phyloP scores from a whole-genome alignment of 2,113 vertebrate species.

The Vulpes vulpes region DNA sequence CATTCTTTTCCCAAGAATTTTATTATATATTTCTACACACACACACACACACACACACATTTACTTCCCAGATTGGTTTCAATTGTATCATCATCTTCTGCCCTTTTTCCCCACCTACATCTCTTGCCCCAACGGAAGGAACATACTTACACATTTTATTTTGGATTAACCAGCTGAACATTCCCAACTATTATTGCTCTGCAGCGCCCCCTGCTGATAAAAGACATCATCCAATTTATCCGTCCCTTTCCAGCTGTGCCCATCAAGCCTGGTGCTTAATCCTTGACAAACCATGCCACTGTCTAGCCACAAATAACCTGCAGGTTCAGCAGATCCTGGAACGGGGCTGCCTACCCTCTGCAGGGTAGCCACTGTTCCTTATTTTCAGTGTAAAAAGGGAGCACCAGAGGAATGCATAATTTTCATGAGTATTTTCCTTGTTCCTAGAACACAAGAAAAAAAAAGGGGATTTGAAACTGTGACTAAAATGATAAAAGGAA shows the following conservation, averaged over 20 bases:
- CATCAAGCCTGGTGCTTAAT: slow-evolving; percentile 62
- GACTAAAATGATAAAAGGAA: slow-evolving; percentile 80
- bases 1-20: background rate
- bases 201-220: slow-evolving; percentile 80
- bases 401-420: slow-evolving; percentile 66
- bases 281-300: background rate
- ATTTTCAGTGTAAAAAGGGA: slow-evolving; percentile 51
- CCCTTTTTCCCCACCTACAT: slow-evolving; percentile 41
- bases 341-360: slow-evolving; percentile 66
- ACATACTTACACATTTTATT: slow-evolving; percentile 43
- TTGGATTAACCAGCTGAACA: background rate
- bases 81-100: slow-evolving; percentile 22
- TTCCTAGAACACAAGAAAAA: slow-evolving; percentile 70
- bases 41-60: background rate
- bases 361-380: slow-evolving; percentile 38
- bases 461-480: slow-evolving; percentile 76
- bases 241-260: background rate
- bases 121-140: slow-evolving; percentile 62
- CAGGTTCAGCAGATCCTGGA: slow-evolving; percentile 56
- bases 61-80: slow-evolving; percentile 40
- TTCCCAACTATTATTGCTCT: slow-evolving; percentile 52
- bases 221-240: background rate
- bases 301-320: slow-evolving; percentile 58
- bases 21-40: slow-evolving; percentile 3
- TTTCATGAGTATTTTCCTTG: slow-evolving; percentile 49